Percentiles rank a stretch among this genome's conserved stretches.
phyloP scores from a whole-genome alignment of 2,888 invertebrate species.

The Lasioglossum lativentre region DNA sequence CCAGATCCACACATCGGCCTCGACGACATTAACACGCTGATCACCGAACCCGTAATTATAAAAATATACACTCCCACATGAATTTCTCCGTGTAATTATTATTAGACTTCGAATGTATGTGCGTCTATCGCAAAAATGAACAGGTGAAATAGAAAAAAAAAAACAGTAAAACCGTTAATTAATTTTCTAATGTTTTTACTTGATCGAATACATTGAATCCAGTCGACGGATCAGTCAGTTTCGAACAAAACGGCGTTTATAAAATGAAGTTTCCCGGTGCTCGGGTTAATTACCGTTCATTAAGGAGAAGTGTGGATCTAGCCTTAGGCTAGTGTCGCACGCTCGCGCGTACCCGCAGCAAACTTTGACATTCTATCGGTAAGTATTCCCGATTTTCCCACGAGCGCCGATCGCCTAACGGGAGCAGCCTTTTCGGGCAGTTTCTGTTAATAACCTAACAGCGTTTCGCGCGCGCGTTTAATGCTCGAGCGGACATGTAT shows the following conservation, averaged over 20 bases:
- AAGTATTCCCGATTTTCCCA: conserved; percentile 60
- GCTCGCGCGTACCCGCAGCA: conserved; percentile 46
- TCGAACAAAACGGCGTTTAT: neutral
- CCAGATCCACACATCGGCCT: conserved; percentile 3
- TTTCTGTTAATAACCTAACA: conserved; percentile 56
- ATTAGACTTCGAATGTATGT: no score
- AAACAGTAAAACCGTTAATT: neutral
- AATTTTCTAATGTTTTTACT: no score
- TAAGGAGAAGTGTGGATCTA: neutral
- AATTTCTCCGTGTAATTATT: no score
- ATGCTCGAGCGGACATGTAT: conserved; percentile 21
- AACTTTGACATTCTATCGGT: conserved; percentile 63
- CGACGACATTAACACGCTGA: neutral
- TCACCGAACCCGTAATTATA: neutral
- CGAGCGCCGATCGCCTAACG: conserved; percentile 50
- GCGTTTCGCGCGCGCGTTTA: conserved; percentile 18
- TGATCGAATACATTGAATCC: no score
- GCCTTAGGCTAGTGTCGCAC: neutral
- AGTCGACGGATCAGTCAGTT: neutral
- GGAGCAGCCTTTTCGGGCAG: conserved; percentile 61
- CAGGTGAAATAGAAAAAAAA: neutral
- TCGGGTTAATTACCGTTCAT: neutral
- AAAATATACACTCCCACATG: neutral
- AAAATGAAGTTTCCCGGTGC: no score
- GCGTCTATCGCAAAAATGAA: neutral